Evolutionary conservation across 2,113 vertebrate genomes (phyloP).

Genomic region (Nannobrachium achirus): DNA sequence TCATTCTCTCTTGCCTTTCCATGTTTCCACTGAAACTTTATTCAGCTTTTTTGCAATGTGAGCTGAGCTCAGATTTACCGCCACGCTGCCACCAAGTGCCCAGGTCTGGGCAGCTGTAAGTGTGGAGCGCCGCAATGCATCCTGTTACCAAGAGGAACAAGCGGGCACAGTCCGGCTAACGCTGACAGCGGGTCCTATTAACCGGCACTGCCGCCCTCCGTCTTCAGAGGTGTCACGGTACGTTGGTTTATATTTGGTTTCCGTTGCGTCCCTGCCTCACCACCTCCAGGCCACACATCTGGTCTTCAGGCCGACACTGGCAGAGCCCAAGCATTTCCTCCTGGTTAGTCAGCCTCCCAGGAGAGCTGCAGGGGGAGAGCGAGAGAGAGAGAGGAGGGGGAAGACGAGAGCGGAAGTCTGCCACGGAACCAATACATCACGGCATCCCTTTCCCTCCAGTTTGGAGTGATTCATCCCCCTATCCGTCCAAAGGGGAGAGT

Average conservation of each 20-base stretch:
- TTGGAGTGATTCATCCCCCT: slow-evolving; percentile 77
- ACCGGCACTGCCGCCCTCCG: slow-evolving; percentile 58
- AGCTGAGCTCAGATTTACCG: slow-evolving; percentile 46
- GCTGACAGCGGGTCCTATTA: slow-evolving; percentile 38
- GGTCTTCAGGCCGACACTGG: slow-evolving; percentile 70
- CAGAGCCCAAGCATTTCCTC: slow-evolving; percentile 76
- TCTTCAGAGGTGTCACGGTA: slow-evolving; percentile 67
- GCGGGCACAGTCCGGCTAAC: slow-evolving; percentile 29
- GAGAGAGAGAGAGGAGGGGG: slow-evolving; percentile 28
- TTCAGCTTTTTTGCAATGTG: slow-evolving; percentile 48
- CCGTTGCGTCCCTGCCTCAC: slow-evolving; percentile 73
- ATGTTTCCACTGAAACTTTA: slow-evolving; percentile 59
- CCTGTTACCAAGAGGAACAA: slow-evolving; percentile 45
- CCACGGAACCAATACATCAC: slow-evolving; percentile 73
- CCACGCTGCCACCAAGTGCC: slow-evolving; percentile 34
- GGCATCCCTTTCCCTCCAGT: slow-evolving; percentile 56
- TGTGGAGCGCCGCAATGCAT: slow-evolving; percentile 31
- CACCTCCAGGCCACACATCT: slow-evolving; percentile 78
- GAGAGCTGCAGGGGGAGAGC: slow-evolving; percentile 56
- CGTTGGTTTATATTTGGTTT: slow-evolving; percentile 74
- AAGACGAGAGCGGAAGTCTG: slow-evolving; percentile 60
- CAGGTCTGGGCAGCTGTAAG: slow-evolving; percentile 27
- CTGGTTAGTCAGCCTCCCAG: slow-evolving; percentile 75
- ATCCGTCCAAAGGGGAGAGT: slow-evolving; percentile 60
- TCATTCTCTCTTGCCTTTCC: slow-evolving; percentile 64